Conservation (phyloP, 1,140 invertebrate species). For the Drosophila asahinai region DNA sequence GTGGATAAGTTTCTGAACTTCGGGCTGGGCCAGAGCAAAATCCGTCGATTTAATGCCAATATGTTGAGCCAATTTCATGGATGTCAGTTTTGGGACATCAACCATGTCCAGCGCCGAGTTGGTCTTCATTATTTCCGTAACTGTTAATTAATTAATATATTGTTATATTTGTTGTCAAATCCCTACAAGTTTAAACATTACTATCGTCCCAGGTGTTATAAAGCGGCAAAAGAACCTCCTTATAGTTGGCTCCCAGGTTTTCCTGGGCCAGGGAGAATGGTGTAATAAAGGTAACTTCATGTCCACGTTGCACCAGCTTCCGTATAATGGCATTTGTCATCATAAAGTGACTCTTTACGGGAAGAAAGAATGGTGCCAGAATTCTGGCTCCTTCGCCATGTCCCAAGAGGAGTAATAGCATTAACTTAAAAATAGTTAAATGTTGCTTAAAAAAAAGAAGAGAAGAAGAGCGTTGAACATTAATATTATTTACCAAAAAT, state of each 20-base stretch:
- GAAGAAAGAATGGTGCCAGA: constrained; percentile 68
- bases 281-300: constrained; percentile 75
- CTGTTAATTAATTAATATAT: constrained; percentile 4
- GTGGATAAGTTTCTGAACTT: constrained; percentile 80
- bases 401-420: neutral
- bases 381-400: constrained; percentile 46
- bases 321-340: constrained; percentile 65
- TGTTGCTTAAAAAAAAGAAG: neutral
- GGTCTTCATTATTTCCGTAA: constrained; percentile 15
- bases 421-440: neutral
- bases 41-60: constrained; percentile 65
- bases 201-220: constrained; percentile 55
- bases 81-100: constrained; percentile 19
- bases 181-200: constrained; percentile 12
- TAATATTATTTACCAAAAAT: neutral
- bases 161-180: too few species aligned
- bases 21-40: constrained; percentile 74
- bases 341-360: constrained; percentile 74
- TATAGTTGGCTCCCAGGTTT: constrained; percentile 69
- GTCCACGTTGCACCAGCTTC: constrained; percentile 63
- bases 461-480: neutral
- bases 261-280: constrained; percentile 58
- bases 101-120: constrained; percentile 47
- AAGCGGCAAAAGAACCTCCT: constrained; percentile 60
- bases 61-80: constrained; percentile 16